Evolutionary conservation across 2,888 invertebrate genomes (phyloP).

Genomic region (Ptilodon capucinus): DNA sequence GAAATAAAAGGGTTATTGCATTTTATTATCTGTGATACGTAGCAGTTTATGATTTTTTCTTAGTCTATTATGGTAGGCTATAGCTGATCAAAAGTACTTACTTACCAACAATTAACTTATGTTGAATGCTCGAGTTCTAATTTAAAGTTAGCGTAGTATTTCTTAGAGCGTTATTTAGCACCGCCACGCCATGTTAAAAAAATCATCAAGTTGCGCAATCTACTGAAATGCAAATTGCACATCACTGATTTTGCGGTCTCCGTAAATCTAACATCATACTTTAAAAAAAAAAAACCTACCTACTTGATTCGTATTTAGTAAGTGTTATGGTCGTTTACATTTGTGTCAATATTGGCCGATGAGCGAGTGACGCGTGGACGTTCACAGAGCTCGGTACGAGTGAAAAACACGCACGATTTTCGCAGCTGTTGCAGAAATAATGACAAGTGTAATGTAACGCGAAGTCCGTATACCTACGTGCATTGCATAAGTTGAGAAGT

Average conservation of each 20-base stretch:
- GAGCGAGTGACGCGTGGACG: slow-evolving; percentile 22
- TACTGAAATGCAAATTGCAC: slow-evolving; percentile 33
- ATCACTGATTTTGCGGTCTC: slow-evolving; percentile 19
- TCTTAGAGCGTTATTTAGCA: slow-evolving; percentile 46
- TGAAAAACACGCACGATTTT: slow-evolving; percentile 17
- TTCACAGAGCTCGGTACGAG: slow-evolving; percentile 8
- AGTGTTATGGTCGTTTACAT: slow-evolving; percentile 27
- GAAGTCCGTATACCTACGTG: slow-evolving; percentile 42
- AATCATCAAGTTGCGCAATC: slow-evolving; percentile 46
- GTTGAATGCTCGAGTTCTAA: too few species aligned
- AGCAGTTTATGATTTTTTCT: too few species aligned
- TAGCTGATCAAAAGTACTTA: too few species aligned
- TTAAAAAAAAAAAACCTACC: slow-evolving; percentile 13
- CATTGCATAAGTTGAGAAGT: slow-evolving; percentile 57
- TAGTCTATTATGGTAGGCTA: too few species aligned
- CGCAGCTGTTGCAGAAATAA: slow-evolving; percentile 34
- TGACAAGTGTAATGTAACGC: slow-evolving; percentile 35
- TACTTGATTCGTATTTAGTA: slow-evolving; percentile 29
- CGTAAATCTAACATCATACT: slow-evolving; percentile 14
- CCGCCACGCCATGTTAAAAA: slow-evolving; percentile 52
- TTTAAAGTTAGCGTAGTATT: too few species aligned
- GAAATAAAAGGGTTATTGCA: too few species aligned
- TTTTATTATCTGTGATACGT: too few species aligned
- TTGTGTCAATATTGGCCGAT: slow-evolving; percentile 39
- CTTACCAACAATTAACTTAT: too few species aligned